Evolutionary conservation across 2,113 vertebrate species (phyloP), one percentile per base, ranked within the genome.

Genomic region (Crotalus tigris): DNA sequence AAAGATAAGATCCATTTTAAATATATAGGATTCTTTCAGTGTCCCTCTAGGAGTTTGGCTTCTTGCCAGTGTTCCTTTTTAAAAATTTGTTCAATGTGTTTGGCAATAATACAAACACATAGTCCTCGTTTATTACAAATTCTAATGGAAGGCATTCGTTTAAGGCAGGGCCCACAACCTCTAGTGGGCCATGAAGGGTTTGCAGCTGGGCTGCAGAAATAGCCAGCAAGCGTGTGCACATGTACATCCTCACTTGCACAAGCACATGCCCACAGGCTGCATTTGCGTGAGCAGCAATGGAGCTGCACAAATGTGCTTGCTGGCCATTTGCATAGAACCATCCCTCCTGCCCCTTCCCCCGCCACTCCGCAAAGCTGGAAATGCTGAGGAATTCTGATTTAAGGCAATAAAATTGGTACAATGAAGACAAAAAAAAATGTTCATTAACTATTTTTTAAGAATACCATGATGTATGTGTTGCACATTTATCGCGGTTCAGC

Each of bases 31-130:
- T 98, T 97, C 97, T 96, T 98, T 96, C 97, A 96, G 97, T 98
- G 97, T 97, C 98, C 97, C 98, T 98, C 96, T 96, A 97, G 98
- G 98, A 98, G 97, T 97, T 97, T 98, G 98, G 98, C 98, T 88
- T 96, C 95, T 96, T 97, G 98, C 98, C 98, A 98, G 97, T 89
- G 97, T 97, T 98, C 98, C 98, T 98, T 98, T 97, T 98, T 98
- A 98, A 98, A 98, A 98, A 98, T 98, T 98, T 98, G 97, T 98
- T 98, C 98, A 98, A 98, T 97, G 98, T 98, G 98, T 98, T 97
- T 99, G 98, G 98, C 98, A 98, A 98, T 98, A 97, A 98, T 98
- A 98, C 98, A 99, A 98, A 98, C 98, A 99, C 98, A 98, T 98
- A 98, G 98, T 97, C 97, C 97, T 98, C 98, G 98, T 99, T 99